Conservation (phyloP, 2,888 invertebrate species). For the Branchellion lobata region DNA sequence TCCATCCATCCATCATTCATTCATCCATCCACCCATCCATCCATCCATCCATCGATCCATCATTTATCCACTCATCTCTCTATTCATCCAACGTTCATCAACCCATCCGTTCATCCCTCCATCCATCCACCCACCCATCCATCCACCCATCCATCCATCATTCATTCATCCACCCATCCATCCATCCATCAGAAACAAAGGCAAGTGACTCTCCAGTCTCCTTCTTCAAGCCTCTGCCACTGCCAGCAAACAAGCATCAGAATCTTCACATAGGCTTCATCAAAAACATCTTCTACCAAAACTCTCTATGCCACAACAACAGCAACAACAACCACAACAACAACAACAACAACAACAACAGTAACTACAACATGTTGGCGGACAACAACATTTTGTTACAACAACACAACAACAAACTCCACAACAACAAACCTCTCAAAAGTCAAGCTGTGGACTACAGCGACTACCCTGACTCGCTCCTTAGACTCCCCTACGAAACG, state of each 20-base stretch:
- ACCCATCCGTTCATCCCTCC: too few relatives aligned
- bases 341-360: constrained; percentile 41
- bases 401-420: neutral
- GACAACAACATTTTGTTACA: neutral
- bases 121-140: too few relatives aligned
- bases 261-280: neutral
- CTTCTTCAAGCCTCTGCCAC: neutral
- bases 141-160: too few relatives aligned
- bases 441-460: neutral
- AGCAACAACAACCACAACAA: constrained; percentile 29
- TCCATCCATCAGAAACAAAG: neutral
- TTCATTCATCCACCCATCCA: too few relatives aligned
- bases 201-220: neutral
- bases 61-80: too few relatives aligned
- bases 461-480: neutral
- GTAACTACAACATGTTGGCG: constrained; percentile 8
- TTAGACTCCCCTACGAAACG: constrained; percentile 27
- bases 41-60: too few relatives aligned
- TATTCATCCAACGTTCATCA: too few relatives aligned
- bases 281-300: constrained; percentile 10
- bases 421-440: constrained; percentile 15
- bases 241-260: constrained; percentile 6
- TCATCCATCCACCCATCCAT: too few relatives aligned
- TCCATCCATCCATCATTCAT: too few relatives aligned
- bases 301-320: neutral